A percentile compares a stretch with the other conserved stretches of the same genome.
Evolutionary conservation across 2,888 invertebrate species (phyloP).

Genomic region (Notodonta ziczac): DNA sequence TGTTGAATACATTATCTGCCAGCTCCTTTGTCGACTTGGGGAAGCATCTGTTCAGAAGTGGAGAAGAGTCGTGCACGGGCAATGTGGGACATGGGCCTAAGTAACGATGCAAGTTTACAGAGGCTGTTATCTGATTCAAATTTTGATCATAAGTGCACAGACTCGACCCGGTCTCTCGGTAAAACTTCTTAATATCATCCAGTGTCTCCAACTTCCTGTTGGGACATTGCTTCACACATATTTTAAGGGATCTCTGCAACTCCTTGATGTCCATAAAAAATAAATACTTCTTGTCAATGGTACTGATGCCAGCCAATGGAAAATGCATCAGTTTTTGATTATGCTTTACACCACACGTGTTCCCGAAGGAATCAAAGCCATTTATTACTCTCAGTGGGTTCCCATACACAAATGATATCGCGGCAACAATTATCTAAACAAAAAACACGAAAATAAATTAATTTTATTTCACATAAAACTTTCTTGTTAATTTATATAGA

Average conservation of each 20-base stretch:
- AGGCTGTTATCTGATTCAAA: conserved; percentile 77
- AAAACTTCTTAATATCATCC: conserved; percentile 89
- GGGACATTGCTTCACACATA: conserved; percentile 96
- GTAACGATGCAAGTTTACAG: conserved; percentile 71
- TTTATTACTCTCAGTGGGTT: conserved; percentile 94
- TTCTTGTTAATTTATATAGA: not conserved
- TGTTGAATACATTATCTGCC: conserved; percentile 85
- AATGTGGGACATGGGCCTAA: conserved; percentile 91
- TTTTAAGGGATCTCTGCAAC: conserved; percentile 90
- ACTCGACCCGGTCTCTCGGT: conserved; percentile 88
- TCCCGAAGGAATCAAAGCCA: conserved; percentile 97
- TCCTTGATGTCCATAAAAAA: conserved; percentile 93
- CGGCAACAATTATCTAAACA: conserved; percentile 90
- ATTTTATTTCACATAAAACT: not conserved
- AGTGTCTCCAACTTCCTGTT: conserved; percentile 85
- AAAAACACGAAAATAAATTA: conserved; percentile 22
- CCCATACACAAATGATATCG: conserved; percentile 94
- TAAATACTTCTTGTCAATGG: conserved; percentile 90
- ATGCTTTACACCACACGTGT: conserved; percentile 93
- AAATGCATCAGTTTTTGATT: conserved; percentile 91
- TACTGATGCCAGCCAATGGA: conserved; percentile 92
- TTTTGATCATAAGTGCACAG: conserved; percentile 91
- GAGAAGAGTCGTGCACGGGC: conserved; percentile 91
- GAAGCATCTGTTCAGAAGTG: conserved; percentile 94
- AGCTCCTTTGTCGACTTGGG: conserved; percentile 89